Percentiles rank a stretch among this genome's conserved stretches.
Conservation (phyloP, 2,888 invertebrate genomes). For the Lottia gigantea region DNA sequence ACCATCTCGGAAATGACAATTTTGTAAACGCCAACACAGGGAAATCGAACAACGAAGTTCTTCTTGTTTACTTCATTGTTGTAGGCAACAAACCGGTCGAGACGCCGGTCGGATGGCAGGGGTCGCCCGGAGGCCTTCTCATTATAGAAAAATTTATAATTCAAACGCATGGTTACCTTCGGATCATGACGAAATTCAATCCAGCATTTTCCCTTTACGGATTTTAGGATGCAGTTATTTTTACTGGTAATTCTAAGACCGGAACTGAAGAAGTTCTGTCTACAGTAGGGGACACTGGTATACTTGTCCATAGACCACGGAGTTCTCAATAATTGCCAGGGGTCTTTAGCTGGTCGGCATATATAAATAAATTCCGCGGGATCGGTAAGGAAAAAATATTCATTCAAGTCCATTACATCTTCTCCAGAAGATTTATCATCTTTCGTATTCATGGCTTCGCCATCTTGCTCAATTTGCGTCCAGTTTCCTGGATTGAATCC, state of each 20-base stretch:
- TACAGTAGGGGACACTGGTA: conserved; percentile 24
- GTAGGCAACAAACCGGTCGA: conserved; percentile 24
- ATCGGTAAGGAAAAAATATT: conserved; percentile 36
- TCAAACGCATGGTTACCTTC: conserved; percentile 15
- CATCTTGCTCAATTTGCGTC: conserved; percentile 32
- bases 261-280: conserved; percentile 27
- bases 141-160: conserved; percentile 21
- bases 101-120: conserved; percentile 7
- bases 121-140: conserved; percentile 19
- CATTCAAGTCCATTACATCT: conserved; percentile 24
- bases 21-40: conserved; percentile 47
- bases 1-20: conserved; percentile 32
- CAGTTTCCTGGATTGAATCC: conserved; percentile 28
- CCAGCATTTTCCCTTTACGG: conserved; percentile 12
- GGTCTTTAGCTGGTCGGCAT: conserved; percentile 34
- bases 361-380: conserved; percentile 36
- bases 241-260: neutral
- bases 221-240: neutral
- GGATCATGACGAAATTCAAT: conserved; percentile 25
- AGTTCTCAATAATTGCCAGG: conserved; percentile 33
- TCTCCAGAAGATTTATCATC: conserved; percentile 14
- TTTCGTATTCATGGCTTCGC: conserved; percentile 10
- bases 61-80: conserved; percentile 13
- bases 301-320: conserved; percentile 29
- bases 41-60: conserved; percentile 36